phyloP scores from a whole-genome alignment of 2,797 vertebrate genomes.

The Iguana delicatissima region DNA sequence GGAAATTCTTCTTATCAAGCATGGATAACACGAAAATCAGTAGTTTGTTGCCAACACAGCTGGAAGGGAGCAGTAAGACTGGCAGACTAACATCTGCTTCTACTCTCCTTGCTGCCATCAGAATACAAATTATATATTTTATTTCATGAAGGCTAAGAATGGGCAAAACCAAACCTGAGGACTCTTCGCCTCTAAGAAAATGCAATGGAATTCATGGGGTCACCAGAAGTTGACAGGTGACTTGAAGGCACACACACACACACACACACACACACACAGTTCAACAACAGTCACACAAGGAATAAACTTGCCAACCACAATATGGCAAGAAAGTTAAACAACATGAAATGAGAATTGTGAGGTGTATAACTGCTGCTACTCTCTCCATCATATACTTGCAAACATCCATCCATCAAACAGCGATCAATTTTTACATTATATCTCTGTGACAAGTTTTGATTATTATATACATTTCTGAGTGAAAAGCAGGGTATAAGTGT shows the following conservation, averaged over 20 bases:
- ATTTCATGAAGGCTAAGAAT: too few relatives aligned
- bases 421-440: neutral
- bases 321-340: neutral
- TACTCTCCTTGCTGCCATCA: neutral
- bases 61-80: too few relatives aligned
- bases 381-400: neutral
- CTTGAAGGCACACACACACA: too few relatives aligned
- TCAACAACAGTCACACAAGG: neutral
- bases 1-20: neutral
- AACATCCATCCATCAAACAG: too few relatives aligned
- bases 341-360: neutral
- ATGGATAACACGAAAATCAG: neutral
- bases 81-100: neutral
- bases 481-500: neutral
- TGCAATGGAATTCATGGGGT: neutral
- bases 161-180: too few relatives aligned
- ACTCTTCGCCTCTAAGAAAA: too few relatives aligned
- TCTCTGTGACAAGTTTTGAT: neutral
- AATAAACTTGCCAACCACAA: neutral
- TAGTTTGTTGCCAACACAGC: neutral
- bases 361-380: neutral
- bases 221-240: too few relatives aligned
- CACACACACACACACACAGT: too few relatives aligned
- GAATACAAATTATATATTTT: neutral
- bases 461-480: too few relatives aligned